Conservation (phyloP, 2,888 invertebrate genomes). For the Enoplolaimus lenunculus region DNA sequence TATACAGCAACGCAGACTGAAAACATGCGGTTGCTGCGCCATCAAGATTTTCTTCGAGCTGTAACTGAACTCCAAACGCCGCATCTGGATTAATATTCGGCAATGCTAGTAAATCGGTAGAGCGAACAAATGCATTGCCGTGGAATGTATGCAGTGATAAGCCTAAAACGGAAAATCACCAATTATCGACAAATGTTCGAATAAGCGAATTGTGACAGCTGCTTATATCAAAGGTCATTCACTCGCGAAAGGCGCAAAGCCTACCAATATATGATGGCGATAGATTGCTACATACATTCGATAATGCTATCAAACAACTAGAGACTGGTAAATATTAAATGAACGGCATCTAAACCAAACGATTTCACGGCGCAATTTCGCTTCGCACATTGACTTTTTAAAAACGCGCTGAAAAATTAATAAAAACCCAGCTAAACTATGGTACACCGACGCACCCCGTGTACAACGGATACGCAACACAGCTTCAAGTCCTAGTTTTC, state of each 20-base stretch:
- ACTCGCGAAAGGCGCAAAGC: no score
- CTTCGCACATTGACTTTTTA: no score
- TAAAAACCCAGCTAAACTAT: no score
- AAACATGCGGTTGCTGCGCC: slow-evolving; percentile 81
- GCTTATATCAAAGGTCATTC: no score
- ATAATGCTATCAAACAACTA: no score
- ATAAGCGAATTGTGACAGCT: no score
- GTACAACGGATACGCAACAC: slow-evolving; percentile 93
- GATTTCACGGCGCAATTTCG: no score
- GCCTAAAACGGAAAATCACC: slow-evolving; percentile 51
- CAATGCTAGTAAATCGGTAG: slow-evolving; percentile 81
- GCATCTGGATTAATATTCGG: slow-evolving; percentile 97
- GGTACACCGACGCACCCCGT: slow-evolving; percentile 50
- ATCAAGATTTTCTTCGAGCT: slow-evolving; percentile 74
- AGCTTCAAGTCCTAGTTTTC: slow-evolving; percentile 96
- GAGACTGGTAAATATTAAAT: no score
- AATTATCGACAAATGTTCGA: slow-evolving; percentile 22
- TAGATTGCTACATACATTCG: no score
- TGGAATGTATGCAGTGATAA: slow-evolving; percentile 93
- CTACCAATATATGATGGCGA: no score
- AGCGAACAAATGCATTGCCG: slow-evolving; percentile 96
- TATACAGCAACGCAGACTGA: slow-evolving; percentile 91
- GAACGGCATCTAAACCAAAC: no score
- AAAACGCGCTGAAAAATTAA: no score
- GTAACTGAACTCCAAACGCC: slow-evolving; percentile 91